phyloP scores from a whole-genome alignment of 2,888 invertebrate genomes.

The Idaea straminata region DNA sequence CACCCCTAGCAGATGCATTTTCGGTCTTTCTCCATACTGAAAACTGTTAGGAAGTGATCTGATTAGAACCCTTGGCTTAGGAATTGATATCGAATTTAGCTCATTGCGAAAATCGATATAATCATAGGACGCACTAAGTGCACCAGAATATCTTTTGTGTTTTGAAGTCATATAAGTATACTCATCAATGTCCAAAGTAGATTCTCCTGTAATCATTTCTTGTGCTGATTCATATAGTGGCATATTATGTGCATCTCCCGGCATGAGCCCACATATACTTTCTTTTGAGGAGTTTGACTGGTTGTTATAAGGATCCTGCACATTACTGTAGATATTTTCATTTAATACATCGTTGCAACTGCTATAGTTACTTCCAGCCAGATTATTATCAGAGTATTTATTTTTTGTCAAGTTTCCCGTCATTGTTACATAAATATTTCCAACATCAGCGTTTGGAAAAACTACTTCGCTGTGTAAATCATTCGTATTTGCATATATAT shows the following conservation, averaged over 20 bases:
- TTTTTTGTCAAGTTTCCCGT: neutral
- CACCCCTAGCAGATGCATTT: slow-evolving; percentile 51
- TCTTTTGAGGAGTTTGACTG: neutral
- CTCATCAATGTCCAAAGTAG: neutral
- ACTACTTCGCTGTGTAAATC: neutral
- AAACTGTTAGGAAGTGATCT: slow-evolving; percentile 34
- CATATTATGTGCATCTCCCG: neutral
- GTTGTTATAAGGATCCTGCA: neutral
- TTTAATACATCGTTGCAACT: neutral
- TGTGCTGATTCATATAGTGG: neutral
- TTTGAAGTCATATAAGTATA: neutral
- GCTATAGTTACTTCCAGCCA: neutral
- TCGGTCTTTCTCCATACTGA: slow-evolving; percentile 27
- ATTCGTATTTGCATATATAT: neutral
- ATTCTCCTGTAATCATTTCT: neutral
- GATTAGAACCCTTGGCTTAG: slow-evolving; percentile 8
- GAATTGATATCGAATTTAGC: neutral
- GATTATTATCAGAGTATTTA: neutral
- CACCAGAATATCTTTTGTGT: neutral
- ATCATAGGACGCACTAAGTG: slow-evolving; percentile 13
- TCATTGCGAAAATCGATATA: neutral
- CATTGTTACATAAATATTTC: neutral
- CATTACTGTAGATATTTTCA: neutral
- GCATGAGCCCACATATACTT: neutral
- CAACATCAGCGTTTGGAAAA: neutral